These are phyloP conservation scores for Nemoura dubitans DNA, from an alignment of 2,888 invertebrate genomes.

Conservation along the genomic window DNA sequence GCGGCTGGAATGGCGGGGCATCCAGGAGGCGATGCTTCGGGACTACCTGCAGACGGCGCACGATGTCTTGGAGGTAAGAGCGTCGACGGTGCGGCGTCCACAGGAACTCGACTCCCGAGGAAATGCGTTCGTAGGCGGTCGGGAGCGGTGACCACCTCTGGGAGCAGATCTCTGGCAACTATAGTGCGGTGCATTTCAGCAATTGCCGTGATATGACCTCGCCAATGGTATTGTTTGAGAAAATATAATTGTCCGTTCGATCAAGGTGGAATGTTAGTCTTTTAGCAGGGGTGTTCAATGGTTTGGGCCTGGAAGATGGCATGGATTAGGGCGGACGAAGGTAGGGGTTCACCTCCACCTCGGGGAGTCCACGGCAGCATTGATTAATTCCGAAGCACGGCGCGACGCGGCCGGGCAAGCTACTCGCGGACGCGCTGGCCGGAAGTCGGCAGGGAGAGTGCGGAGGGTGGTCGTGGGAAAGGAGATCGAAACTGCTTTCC, in stretches of 20 bases:
- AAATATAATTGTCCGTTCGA: too few species aligned
- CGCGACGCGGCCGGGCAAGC: background rate
- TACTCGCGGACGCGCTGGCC: background rate
- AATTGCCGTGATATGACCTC: too few species aligned
- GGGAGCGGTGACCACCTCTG: too few species aligned
- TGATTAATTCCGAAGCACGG: conserved; percentile 35
- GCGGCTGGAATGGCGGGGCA: conserved; percentile 93
- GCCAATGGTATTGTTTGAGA: too few species aligned
- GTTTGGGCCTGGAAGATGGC: too few species aligned
- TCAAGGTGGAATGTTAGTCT: too few species aligned
- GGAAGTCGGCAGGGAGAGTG: conserved; percentile 34
- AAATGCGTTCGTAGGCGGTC: conserved; percentile 21
- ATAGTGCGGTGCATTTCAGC: too few species aligned
- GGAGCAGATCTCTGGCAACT: too few species aligned
- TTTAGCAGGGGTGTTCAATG: too few species aligned
- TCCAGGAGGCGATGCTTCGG: conserved; percentile 96
- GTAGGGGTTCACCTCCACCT: too few species aligned
- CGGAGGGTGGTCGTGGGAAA: conserved; percentile 38
- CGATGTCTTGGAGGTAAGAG: conserved; percentile 88
- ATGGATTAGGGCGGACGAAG: too few species aligned
- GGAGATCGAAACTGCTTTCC: conserved; percentile 19
- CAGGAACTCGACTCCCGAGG: conserved; percentile 26
- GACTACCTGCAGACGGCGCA: conserved; percentile 96
- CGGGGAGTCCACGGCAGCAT: background rate
- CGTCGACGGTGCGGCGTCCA: conserved; percentile 41